Conservation (phyloP, 2,888 invertebrate species). For the Saturnia pavonia region DNA sequence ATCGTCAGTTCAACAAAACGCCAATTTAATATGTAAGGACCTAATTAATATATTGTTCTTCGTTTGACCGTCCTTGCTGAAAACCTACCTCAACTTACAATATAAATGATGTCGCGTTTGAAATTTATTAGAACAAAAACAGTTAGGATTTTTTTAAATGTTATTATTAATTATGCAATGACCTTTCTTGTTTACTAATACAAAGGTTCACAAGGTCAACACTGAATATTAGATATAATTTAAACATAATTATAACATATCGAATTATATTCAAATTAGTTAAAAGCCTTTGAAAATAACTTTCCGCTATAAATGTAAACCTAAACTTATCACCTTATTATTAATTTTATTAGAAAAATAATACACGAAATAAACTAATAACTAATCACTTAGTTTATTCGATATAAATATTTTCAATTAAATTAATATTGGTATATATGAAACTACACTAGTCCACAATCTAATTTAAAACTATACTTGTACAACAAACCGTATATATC, state of each 20-base stretch:
- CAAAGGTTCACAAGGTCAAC: constrained; percentile 1
- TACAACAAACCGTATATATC: constrained; percentile 52
- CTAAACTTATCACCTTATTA: not conserved
- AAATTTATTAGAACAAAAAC: not conserved
- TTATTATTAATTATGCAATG: not conserved
- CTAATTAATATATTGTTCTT: not conserved
- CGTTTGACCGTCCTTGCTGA: not conserved
- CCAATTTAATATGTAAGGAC: no score
- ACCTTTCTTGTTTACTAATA: not conserved
- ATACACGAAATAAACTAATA: not conserved
- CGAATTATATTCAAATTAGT: not conserved
- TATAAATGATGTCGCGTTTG: not conserved
- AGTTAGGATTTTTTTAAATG: not conserved
- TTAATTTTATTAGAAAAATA: not conserved
- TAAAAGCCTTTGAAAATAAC: not conserved
- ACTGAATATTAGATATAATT: not conserved
- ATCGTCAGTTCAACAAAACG: no score
- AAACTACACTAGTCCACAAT: constrained; percentile 34
- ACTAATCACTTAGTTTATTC: not conserved
- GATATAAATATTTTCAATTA: not conserved
- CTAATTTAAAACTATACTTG: constrained; percentile 54
- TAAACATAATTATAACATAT: not conserved
- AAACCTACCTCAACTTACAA: not conserved
- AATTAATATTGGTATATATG: constrained; percentile 5
- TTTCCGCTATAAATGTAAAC: not conserved